Base-by-base conservation (phyloP, 1,140 invertebrate species). In the Orussus abietinus region DNA sequence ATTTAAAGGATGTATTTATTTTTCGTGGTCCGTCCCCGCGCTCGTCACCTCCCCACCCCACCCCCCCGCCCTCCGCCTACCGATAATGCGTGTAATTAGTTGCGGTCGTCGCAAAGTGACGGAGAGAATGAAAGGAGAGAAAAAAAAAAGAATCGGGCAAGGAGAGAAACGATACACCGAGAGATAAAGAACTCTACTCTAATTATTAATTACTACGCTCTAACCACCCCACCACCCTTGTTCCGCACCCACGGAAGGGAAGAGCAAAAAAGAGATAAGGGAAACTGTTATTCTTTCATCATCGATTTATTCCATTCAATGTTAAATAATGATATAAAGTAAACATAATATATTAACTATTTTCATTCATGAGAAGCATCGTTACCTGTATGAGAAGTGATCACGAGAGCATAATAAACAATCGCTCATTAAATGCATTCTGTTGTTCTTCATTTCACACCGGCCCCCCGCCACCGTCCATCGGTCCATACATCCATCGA, bases 381-480 rank as follows among this genome's bases (percentile, higher is more conserved):
- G 71, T 72, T 74, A 74, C 69, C 69, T 74, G 71, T 74, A 74
- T 69, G 69, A 74, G 69, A 72, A 72, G 69, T 74, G 71, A 72
- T 71, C 71, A 74, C 72, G 66, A 74, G 71, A 74, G 69, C 71
- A 74, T 72, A 74, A 74, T 74, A 74, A 74, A 72, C 69, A 74
- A 71, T 74, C 71, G 69, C 71, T 72, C 71, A 74, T 74, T 72
- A 74, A 73, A 72, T 74, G 71, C 69, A 72, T 74, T 71, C 59
- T 72, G 71, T 74, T 74, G 71, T 74, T 74, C 59, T 72, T 74
- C 71, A 74, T 74, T 74, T 74, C 71, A 72, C 66, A 47, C 72
- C n/a, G n/a, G n/a, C n/a, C n/a, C 69, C 71, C 60, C 47, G 62
- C 65, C 61, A 69, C 67, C 60, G 58, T 58, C 62, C 59, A 55